phyloP scores from a whole-genome alignment of 2,113 vertebrate species.

The Hyperopisus bebe region DNA sequence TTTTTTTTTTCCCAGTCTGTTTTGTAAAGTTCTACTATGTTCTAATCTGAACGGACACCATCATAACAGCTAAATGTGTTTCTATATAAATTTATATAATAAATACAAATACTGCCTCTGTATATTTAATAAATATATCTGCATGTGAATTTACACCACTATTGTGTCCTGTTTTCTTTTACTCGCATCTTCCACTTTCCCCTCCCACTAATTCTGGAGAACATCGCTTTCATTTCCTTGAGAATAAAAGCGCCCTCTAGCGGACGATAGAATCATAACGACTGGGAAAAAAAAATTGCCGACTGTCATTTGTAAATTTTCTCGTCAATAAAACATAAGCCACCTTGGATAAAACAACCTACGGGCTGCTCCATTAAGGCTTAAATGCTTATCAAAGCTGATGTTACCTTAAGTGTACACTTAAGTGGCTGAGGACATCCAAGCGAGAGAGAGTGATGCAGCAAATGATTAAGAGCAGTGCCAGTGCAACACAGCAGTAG shows the following conservation, averaged over 20 bases:
- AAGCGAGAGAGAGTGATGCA: background rate
- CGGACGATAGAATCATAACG: background rate
- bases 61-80: background rate
- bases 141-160: background rate
- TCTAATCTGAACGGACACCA: background rate
- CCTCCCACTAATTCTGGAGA: background rate
- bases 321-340: background rate
- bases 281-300: too few relatives aligned
- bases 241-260: background rate
- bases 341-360: background rate
- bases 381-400: background rate
- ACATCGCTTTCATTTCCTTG: slow-evolving; percentile 4
- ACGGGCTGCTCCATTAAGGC: background rate
- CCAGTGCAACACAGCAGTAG: background rate
- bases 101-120: background rate
- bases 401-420: slow-evolving; percentile 1
- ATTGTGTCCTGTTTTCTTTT: background rate
- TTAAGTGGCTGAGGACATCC: background rate
- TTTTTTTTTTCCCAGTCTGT: background rate
- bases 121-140: background rate
- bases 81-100: too few relatives aligned
- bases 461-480: background rate
- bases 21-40: background rate
- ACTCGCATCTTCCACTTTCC: background rate
- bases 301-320: background rate